Base-by-base conservation (phyloP, 2,888 invertebrate species). In the Thymelicus acteon region DNA sequence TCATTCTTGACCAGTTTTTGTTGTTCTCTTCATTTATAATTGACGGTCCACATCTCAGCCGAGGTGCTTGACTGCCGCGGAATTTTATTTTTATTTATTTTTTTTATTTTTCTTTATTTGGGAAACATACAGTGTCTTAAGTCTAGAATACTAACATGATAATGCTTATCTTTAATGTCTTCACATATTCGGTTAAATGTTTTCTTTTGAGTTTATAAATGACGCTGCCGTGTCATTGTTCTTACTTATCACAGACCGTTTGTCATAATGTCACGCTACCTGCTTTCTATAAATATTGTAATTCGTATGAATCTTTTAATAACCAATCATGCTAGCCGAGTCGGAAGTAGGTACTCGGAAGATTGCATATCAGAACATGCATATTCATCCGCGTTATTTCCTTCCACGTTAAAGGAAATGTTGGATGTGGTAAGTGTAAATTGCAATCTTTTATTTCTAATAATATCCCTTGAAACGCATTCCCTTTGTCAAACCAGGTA, bases 1-100 rank as follows among this genome's bases (percentile, higher is more conserved):
- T 24, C 54, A 19, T 6, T 6, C 54, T 24, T 54, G 19, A 3
- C 52, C 15, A 52, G 52, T 52, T 19, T 44, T 19, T 52, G 31
- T 57, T 57, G 71, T 71, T 71, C 54, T 65, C 71, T 49, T 60
- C 65, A 60, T 31, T 70, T 52, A 70, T 70, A 70, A 70, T 70
- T 70, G 70, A 65, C 70, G 60, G 48, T 54, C 7, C 44, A 48
- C 44, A 39, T 60, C 60, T 54, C 69, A 24, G 64, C 52, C 13
- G 70, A 60, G 70, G 64, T 65, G 52, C 63, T 64, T 65, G 65
- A 65, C 70, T 71, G 19, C 52, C 19, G 60, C 60, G 65, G 70
- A 71, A n/a, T n/a, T n/a, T n/a, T n/a, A n/a, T n/a, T n/a, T n/a
- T n/a, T n/a, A n/a, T n/a, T n/a, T n/a, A n/a, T n/a, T n/a, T n/a